phyloP scores from a whole-genome alignment of 2,888 invertebrate species.

The Cephus spinipes region DNA sequence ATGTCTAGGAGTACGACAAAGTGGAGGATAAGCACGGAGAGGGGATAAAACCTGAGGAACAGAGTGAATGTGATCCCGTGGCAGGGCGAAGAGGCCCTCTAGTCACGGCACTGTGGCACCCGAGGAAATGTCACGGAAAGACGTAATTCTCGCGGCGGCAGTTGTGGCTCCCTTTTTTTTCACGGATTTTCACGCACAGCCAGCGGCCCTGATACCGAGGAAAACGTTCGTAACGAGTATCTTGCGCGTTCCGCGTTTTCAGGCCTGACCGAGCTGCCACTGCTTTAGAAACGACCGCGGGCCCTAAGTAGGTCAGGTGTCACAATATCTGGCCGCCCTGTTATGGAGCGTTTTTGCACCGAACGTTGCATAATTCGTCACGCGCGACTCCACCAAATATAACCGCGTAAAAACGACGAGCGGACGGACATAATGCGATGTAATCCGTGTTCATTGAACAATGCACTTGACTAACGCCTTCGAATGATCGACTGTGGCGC shows the following conservation, averaged over 20 bases:
- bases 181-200: conserved; percentile 14
- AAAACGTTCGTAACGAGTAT: conserved; percentile 29
- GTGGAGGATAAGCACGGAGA: background rate
- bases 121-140: conserved; percentile 40
- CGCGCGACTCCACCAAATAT: conserved; percentile 55
- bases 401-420: conserved; percentile 48
- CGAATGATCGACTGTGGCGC: conserved; percentile 25
- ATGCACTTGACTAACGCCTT: conserved; percentile 61
- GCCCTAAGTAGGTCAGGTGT: conserved; percentile 60
- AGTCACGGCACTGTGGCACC: conserved; percentile 39
- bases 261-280: conserved; percentile 32
- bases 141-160: conserved; percentile 42
- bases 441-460: conserved; percentile 55
- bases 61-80: background rate
- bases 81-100: conserved; percentile 26
- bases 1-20: background rate
- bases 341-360: conserved; percentile 51
- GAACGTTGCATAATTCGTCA: conserved; percentile 57
- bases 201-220: conserved; percentile 20
- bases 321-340: conserved; percentile 48
- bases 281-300: conserved; percentile 38
- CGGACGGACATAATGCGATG: conserved; percentile 38
- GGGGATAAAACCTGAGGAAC: background rate
- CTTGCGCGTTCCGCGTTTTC: conserved; percentile 25
- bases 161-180: conserved; percentile 16